Base-by-base conservation (phyloP, 2,888 invertebrate species). In the Pterostichus niger region DNA sequence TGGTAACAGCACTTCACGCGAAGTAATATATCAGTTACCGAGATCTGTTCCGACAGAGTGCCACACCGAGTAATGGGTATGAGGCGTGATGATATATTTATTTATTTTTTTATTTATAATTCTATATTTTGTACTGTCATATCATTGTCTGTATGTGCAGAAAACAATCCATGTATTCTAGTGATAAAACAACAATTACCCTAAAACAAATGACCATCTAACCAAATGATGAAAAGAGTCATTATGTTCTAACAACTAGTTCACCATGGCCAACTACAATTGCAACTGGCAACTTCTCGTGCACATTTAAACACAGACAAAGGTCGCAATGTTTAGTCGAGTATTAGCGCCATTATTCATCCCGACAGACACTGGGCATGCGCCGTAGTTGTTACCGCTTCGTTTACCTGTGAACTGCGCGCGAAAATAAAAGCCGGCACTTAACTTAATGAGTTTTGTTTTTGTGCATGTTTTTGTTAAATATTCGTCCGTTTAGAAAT, bases 401-500 rank as follows among this genome's bases (percentile, higher is more conserved):
- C 54, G n/a, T 68, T 68, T 46, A 75, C 75, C 75, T 56, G 76
- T 17, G 46, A 76, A 56, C 54, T 54, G 3, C n/a, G 6, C 15
- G 10, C 15, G 17, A 35, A 76, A 56, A 76, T 56, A 56, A 52
- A 75, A 49, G 7, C 75, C 35, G 75, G 33, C 49, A 76, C 40
- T 76, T 35, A 35, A 13, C 15, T 54, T 76, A 76, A 76, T 76
- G 76, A 76, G 76, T 56, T 76, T 54, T 49, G 40, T 76, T 75
- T 54, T 75, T 73, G 11, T 24, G 49, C 5, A 3, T 52, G 24
- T 75, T 76, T 76, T 76, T 76, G 76, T 33, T 76, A 56, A 76
- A 75, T 71, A 71, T 44, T 46, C 71, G n/a, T 15, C 40, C 49
- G 24, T 76, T 56, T 76, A 56, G 11, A 24, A 24, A 24, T 35